Evolutionary conservation across 2,113 vertebrate species (phyloP).

Genomic region (Dasyprocta punctata): DNA sequence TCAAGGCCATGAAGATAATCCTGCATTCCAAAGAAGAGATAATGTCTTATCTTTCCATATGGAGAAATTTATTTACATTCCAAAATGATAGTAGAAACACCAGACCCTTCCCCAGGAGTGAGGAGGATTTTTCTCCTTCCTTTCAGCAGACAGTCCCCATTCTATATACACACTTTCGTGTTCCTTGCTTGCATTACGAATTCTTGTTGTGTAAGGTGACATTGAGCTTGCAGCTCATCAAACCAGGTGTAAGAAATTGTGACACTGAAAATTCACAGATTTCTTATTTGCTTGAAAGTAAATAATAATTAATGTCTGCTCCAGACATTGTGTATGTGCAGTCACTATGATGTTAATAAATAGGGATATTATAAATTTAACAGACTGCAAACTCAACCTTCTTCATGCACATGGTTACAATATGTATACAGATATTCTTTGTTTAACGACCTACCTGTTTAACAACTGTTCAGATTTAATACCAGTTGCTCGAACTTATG

Average conservation of each 20-base stretch:
- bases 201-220: background rate
- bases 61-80: slow-evolving; percentile 15
- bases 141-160: background rate
- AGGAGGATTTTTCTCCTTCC: background rate
- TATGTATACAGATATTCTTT: background rate
- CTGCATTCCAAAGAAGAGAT: slow-evolving; percentile 26
- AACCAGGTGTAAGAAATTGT: background rate
- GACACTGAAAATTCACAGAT: background rate
- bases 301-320: slow-evolving; percentile 3
- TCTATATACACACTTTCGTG: background rate
- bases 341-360: slow-evolving; percentile 20
- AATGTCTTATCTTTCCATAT: background rate
- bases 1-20: background rate
- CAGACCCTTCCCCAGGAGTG: background rate
- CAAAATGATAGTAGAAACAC: background rate
- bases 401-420: background rate
- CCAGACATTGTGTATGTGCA: background rate
- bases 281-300: slow-evolving; percentile 38
- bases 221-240: background rate
- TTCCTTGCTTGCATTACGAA: background rate
- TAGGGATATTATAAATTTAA: background rate
- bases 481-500: background rate
- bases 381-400: background rate
- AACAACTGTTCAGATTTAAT: background rate
- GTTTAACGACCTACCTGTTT: background rate